Base-by-base conservation (phyloP, 2,888 invertebrate genomes). In the Pimpla rufipes region DNA sequence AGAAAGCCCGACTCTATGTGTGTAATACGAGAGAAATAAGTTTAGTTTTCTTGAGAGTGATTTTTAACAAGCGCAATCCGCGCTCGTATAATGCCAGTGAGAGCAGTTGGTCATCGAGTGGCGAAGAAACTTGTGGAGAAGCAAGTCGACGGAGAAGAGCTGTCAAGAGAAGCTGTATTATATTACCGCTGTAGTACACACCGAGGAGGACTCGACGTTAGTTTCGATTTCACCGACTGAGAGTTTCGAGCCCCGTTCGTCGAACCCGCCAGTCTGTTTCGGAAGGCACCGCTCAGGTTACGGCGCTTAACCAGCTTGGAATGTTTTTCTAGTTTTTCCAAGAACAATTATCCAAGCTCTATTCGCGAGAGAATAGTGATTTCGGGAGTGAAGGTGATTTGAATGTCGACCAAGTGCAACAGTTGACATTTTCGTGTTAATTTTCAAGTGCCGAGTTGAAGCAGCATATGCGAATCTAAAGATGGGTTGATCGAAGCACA, bases 321-420 rank as follows among this genome's bases (percentile, higher is more conserved):
- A 2, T 2, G 2, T 11, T 4, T 18, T 6, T 4, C 8, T 18
- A 1, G 21, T 2, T 50, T 18, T 52, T 52, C 11, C 3, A 21
- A 23, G 21, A 1, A 8, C 18, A 18, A 7, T 42, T 4, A 8
- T 42, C 42, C 10, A 42, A 42, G 42, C 10, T 8, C 42, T 42
- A 42, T 84, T 82, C 67, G 80, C 57, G 13, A n/a, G 13, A n/a
- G 45, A 45, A 45, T 45, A n/a, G 45, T 13, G n/a, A 16, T 18
- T 18, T 5, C 18, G 52, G 2, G 21, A 23, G 62, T 76, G 45
- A 40, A 74, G 23, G 78, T 57, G 70, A 75, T 77, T 82, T 84
- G 85, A 85, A 86, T 86, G 84, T 84, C 83, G 82, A 84, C 68
- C 47, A 85, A 76, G 80, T 64, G 68, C 67, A 76, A 40, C 16